Evolutionary conservation across 2,113 vertebrate species (phyloP).

Genomic region (Hoplias malabaricus): DNA sequence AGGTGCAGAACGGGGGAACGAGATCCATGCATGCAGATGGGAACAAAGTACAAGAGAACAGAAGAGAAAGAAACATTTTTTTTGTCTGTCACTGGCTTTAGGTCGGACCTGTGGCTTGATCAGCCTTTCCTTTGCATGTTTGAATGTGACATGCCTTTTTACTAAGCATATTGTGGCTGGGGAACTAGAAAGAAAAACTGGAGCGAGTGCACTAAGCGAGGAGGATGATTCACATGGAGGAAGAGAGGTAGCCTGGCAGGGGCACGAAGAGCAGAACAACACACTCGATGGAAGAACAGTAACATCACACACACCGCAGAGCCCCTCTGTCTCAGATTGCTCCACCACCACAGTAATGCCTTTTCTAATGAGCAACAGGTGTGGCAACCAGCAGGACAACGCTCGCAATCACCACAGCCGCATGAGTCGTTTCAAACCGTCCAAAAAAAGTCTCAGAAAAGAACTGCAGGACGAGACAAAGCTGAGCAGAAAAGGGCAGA

Average conservation of each 20-base stretch:
- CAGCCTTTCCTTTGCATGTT: conserved; percentile 9
- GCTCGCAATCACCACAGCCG: conserved; percentile 18
- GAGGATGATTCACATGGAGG: conserved; percentile 14
- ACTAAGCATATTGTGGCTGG: conserved; percentile 4
- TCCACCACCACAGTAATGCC: not conserved
- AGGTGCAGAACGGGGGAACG: not conserved
- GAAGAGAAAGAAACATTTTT: not conserved
- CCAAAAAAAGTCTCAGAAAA: not conserved
- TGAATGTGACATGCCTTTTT: conserved; percentile 5
- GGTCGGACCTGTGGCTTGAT: conserved; percentile 29
- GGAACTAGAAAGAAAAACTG: not conserved
- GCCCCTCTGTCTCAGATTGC: not conserved
- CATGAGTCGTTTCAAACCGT: conserved; percentile 4
- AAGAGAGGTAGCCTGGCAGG: conserved; percentile 2
- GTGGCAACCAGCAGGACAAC: conserved; percentile 20
- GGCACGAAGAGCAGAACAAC: conserved; percentile 3
- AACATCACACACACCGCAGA: conserved; percentile 13
- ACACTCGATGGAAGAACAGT: not conserved
- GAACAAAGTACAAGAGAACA: too few species aligned
- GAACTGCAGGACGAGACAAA: conserved; percentile 11
- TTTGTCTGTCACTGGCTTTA: conserved; percentile 1
- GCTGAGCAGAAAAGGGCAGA: conserved; percentile 32
- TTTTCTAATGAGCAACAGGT: conserved; percentile 37
- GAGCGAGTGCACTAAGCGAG: not conserved
- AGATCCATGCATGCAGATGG: not conserved